Percentiles rank a stretch among this genome's conserved stretches.
phyloP scores from a whole-genome alignment of 2,888 invertebrate species.

The Drosophila mercatorum region DNA sequence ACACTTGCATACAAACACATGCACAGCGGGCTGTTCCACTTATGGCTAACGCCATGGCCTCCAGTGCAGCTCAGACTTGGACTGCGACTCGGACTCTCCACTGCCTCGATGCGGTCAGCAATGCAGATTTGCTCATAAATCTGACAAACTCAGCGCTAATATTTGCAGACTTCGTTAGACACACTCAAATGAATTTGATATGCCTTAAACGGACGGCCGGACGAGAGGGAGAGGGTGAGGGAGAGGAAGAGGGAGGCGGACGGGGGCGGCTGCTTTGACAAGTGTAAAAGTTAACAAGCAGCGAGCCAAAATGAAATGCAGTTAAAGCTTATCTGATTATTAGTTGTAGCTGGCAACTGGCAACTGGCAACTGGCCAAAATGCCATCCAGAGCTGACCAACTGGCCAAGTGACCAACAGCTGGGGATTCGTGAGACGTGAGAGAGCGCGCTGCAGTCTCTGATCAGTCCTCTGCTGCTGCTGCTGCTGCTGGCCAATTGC shows the following conservation, averaged over 20 bases:
- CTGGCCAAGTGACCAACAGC: conserved; percentile 48
- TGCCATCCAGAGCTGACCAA: conserved; percentile 36
- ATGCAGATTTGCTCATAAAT: conserved; percentile 80
- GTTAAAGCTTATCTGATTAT: conserved; percentile 71
- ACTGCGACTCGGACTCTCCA: conserved; percentile 6
- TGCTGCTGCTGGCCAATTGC: background rate
- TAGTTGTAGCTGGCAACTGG: conserved; percentile 44
- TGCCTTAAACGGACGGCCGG: conserved; percentile 69
- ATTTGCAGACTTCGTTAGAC: conserved; percentile 81
- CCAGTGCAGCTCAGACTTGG: conserved; percentile 38
- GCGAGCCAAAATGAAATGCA: conserved; percentile 67
- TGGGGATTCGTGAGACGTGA: background rate
- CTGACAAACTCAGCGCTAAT: conserved; percentile 80
- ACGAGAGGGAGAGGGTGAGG: background rate
- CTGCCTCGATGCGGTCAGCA: conserved; percentile 65
- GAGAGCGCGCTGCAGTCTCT: background rate
- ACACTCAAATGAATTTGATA: conserved; percentile 80
- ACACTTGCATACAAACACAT: no score
- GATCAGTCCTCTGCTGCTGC: background rate
- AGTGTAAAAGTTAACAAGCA: conserved; percentile 77
- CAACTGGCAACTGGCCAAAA: conserved; percentile 38
- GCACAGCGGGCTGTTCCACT: conserved; percentile 66
- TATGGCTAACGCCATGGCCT: conserved; percentile 69
- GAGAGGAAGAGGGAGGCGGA: background rate
- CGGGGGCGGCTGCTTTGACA: conserved; percentile 50